Conservation (phyloP, 2,113 vertebrate genomes). For the Candoia aspera region DNA sequence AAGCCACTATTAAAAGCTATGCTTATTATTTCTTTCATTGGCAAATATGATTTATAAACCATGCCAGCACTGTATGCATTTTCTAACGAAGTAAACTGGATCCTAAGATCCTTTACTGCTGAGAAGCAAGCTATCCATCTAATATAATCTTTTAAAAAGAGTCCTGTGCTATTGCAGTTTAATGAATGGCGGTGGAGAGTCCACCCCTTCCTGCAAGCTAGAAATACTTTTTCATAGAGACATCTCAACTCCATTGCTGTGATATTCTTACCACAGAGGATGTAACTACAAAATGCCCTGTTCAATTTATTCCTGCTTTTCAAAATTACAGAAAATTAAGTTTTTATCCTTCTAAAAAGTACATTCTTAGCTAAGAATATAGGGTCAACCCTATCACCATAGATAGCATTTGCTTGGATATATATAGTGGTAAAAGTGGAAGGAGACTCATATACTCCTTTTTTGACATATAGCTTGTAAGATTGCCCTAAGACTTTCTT, state of each 20-base stretch:
- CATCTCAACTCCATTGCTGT: not conserved
- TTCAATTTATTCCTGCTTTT: conserved; percentile 7
- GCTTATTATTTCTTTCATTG: not conserved
- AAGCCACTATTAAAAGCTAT: conserved; percentile 14
- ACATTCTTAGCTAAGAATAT: not conserved
- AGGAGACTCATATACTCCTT: not conserved
- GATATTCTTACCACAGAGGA: not conserved
- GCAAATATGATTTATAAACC: not conserved
- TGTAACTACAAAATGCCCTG: not conserved
- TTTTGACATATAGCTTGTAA: not conserved
- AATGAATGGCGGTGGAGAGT: not conserved
- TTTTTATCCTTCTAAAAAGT: not conserved
- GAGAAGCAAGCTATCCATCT: not conserved
- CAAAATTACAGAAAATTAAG: conserved; percentile 10
- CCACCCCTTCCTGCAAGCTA: not conserved
- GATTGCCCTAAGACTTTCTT: conserved; percentile 4
- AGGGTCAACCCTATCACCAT: not conserved
- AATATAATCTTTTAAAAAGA: not conserved
- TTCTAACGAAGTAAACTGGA: not conserved
- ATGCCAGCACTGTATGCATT: not conserved
- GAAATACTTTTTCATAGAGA: not conserved
- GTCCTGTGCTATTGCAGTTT: not conserved
- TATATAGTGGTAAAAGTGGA: rapidly evolving
- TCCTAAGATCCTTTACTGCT: not conserved
- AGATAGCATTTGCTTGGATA: not conserved